A percentile compares a stretch with the other conserved stretches of the same genome.
These are phyloP conservation scores for Capricornis sumatraensis DNA, from an alignment of 2,113 vertebrate species.

Conservation along the genomic window DNA sequence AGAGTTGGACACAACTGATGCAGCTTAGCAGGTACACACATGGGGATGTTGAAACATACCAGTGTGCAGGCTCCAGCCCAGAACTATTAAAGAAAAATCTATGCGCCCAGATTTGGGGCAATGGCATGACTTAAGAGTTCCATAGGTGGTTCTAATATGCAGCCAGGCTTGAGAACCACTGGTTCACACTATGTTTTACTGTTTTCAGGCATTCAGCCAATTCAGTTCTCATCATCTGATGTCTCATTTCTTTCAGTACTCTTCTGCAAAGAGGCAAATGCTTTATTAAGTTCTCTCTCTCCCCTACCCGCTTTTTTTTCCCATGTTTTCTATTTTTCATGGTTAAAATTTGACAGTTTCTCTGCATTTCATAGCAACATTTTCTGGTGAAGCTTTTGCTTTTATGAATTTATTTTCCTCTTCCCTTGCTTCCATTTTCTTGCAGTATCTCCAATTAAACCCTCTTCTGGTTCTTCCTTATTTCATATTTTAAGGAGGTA, in stretches of 20 bases:
- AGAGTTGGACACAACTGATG: neutral
- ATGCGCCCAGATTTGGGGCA: neutral
- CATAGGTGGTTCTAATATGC: neutral
- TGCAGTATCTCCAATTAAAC: neutral
- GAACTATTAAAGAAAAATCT: neutral
- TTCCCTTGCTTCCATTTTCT: neutral
- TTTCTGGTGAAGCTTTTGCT: neutral
- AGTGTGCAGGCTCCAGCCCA: neutral
- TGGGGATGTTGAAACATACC: neutral
- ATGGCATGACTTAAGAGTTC: neutral
- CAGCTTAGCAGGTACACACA: neutral
- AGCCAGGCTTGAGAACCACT: neutral
- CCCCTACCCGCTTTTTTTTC: accelerated
- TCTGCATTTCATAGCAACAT: neutral
- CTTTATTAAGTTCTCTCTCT: neutral
- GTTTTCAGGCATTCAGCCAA: neutral
- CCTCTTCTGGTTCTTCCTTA: neutral
- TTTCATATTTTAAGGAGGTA: neutral
- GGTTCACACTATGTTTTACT: neutral
- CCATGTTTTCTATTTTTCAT: neutral
- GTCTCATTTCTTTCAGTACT: neutral
- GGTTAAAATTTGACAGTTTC: neutral
- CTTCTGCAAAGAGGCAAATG: neutral
- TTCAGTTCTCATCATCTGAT: neutral
- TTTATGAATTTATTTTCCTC: neutral